Evolutionary conservation across 2,113 vertebrate species (phyloP), one percentile per base, ranked within the genome.

Genomic region (Pelmatolapia mariae): DNA sequence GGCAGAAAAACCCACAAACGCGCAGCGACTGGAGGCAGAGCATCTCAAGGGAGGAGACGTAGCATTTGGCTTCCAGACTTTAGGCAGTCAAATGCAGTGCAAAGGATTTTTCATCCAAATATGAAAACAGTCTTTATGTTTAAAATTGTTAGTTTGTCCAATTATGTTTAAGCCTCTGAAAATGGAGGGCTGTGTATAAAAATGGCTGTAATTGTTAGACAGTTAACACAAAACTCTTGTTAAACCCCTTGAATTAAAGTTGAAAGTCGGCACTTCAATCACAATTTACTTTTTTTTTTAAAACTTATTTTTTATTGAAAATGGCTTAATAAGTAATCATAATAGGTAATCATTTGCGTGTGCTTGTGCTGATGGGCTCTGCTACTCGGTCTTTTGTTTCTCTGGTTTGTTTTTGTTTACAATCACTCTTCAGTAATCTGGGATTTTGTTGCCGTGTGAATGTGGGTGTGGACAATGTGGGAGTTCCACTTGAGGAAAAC

Each of bases 401-500:
- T 19, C 4, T 0, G 16, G 24, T 80, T 82, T 54, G 40, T 87
- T 19, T 87, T 83, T 84, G 66, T 87, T 73, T 68, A 38, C 6
- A 63, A 16, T 63, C 19, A 40, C 40, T 59, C 11, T 29, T 80
- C 12, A 13, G 11, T 80, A 68, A 83, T 86, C 13, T 86, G 38
- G 63, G 68, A 81, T 86, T 87, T 59, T 86, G 76, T 50, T 73
- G 8, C 82, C 2, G 5, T 80, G n/a, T 47, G 22, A 33, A 80
- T 26, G 80, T 92, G 40, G 83, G 52, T 10, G 85, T 66, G 83
- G 80, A 52, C 31, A 6, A 12, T 52, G 84, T 87, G 19, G 80
- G 80, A 81, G 54, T 82, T 82, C 71, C 10, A 52, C 31, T 81
- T 78, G 12, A 38, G 63, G 33, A 38, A 68, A 38, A 68, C 33